These are phyloP conservation scores for Thermophis baileyi DNA, from an alignment of 2,113 vertebrate genomes.

Conservation along the genomic window DNA sequence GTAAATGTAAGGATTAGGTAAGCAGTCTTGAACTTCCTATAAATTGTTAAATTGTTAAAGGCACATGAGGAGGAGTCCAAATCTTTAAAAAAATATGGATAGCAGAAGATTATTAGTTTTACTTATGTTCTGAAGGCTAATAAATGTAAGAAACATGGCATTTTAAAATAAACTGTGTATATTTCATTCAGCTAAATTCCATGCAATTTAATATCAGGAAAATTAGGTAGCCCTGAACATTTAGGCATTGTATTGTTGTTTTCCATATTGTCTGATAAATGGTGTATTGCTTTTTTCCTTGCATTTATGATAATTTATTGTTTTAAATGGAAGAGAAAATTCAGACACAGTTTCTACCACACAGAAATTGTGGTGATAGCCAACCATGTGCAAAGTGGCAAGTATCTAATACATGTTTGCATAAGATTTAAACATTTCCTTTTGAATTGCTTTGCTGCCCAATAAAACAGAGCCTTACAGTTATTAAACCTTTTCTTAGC, in stretches of 20 bases:
- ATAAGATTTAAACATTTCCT: constrained; percentile 51
- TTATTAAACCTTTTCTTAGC: constrained; percentile 64
- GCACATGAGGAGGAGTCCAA: not conserved
- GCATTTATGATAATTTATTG: not conserved
- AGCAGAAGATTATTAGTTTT: not conserved
- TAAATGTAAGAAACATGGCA: not conserved
- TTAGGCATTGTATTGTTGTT: not conserved
- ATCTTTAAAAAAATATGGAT: not conserved
- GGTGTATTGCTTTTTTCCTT: not conserved
- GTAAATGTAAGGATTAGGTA: not conserved
- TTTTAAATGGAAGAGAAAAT: not conserved
- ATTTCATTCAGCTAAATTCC: not conserved
- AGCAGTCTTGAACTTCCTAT: not conserved
- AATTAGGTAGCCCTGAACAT: not conserved
- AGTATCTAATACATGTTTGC: constrained; percentile 59
- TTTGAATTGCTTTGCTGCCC: constrained; percentile 46
- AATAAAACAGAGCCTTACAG: constrained; percentile 56
- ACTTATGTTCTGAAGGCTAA: not conserved
- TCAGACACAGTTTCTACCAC: constrained; percentile 14
- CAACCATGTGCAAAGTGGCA: constrained; percentile 49
- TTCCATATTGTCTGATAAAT: not conserved
- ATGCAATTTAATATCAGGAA: not conserved
- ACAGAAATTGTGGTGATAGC: constrained; percentile 29
- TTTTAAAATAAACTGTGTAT: not conserved
- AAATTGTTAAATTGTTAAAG: not conserved